Evolutionary conservation across 2,113 vertebrate species (phyloP).

Genomic region (Dromiciops gliroides): DNA sequence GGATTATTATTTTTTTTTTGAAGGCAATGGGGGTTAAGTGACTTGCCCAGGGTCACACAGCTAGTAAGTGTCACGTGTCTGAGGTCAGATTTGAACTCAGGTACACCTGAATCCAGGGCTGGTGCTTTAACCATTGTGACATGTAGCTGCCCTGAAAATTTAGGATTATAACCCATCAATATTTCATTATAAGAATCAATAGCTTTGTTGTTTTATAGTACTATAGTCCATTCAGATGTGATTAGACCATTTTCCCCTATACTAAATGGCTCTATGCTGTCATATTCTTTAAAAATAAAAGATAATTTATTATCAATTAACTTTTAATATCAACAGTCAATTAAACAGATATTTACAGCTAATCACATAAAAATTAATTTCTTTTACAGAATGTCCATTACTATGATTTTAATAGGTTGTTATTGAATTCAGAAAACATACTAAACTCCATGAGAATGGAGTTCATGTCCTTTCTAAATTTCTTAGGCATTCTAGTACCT

Average conservation of each 20-base stretch:
- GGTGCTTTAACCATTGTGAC: no score
- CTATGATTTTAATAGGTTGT: background rate
- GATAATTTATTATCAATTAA: background rate
- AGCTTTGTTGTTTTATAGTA: background rate
- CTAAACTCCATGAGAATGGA: background rate
- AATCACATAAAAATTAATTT: background rate
- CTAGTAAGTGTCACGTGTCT: no score
- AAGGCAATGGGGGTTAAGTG: no score
- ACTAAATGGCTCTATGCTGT: background rate
- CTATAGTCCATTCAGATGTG: background rate
- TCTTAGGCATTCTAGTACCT: background rate
- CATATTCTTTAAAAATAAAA: background rate
- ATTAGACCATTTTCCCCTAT: background rate
- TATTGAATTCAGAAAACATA: background rate
- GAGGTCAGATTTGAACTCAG: no score
- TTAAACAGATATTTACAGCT: background rate
- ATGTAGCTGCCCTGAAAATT: no score
- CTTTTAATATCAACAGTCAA: background rate
- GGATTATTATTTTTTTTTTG: no score
- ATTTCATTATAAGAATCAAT: background rate
- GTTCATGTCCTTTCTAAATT: background rate
- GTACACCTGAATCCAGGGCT: no score
- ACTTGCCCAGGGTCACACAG: no score
- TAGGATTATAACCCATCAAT: background rate
- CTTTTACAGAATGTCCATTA: background rate